Percentiles rank a stretch among this genome's conserved stretches.
phyloP scores from a whole-genome alignment of 1,140 invertebrate genomes.

The Caenorhabditis elegans region WBcel235 BX284602.5:11851001-11851500 shows the following conservation, averaged over 20 bases:
- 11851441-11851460: too few relatives aligned
- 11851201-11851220: background rate
- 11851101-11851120: conserved; percentile 50
- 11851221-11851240: background rate
- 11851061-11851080: conserved; percentile 46
- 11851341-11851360: background rate
- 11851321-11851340: background rate
- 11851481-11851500: too few relatives aligned
- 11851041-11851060: conserved; percentile 49
- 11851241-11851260: background rate
- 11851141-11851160: background rate
- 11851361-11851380: too few relatives aligned
- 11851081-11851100: conserved; percentile 53
- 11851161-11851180: conserved; percentile 2
- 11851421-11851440: too few relatives aligned
- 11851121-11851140: background rate
- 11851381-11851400: too few relatives aligned
- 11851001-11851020: conserved; percentile 48
- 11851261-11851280: conserved; percentile 1
- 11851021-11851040: conserved; percentile 50
- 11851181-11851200: conserved; percentile 14
- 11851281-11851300: background rate
- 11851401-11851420: too few relatives aligned
- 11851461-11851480: too few relatives aligned
- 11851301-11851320: conserved; percentile 15